A percentile compares a stretch with the other conserved stretches of the same genome.
Evolutionary conservation across 2,888 invertebrate species (phyloP).

Genomic region (Shargacucullia verbasci): DNA sequence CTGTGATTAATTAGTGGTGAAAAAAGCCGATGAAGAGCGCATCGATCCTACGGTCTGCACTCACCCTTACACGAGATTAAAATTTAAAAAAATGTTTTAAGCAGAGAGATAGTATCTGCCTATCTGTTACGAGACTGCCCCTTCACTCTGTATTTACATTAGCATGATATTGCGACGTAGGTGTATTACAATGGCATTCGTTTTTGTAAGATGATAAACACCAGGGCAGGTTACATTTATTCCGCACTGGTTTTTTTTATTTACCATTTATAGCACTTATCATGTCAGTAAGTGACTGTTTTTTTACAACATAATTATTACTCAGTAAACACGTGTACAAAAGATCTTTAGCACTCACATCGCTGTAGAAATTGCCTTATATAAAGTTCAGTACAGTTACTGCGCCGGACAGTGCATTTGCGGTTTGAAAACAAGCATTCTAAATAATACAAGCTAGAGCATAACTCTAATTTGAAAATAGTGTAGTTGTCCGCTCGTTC

Average conservation of each 20-base stretch:
- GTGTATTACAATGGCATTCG: constrained; percentile 41
- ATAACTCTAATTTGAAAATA: constrained; percentile 34
- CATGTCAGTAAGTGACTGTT: constrained; percentile 1
- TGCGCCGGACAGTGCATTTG: constrained; percentile 28
- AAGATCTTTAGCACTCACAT: not conserved
- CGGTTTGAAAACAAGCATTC: constrained; percentile 30
- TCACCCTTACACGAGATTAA: constrained; percentile 64
- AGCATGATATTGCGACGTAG: constrained; percentile 46
- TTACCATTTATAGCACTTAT: constrained; percentile 16
- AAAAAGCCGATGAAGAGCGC: constrained; percentile 71
- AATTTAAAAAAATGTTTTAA: constrained; percentile 59
- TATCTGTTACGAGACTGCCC: constrained; percentile 62
- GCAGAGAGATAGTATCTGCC: constrained; percentile 59
- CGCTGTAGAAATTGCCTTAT: constrained; percentile 12
- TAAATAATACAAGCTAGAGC: constrained; percentile 32
- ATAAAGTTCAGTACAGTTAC: constrained; percentile 12
- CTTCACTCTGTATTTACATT: constrained; percentile 60
- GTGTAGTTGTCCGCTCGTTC: constrained; percentile 25
- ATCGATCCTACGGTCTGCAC: constrained; percentile 66
- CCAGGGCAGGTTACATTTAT: constrained; percentile 18
- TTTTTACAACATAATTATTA: not conserved
- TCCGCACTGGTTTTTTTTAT: constrained; percentile 36
- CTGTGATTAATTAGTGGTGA: constrained; percentile 80
- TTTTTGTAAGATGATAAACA: constrained; percentile 39
- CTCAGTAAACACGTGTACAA: no score